Base-by-base conservation (phyloP, 2,113 vertebrate species). In the Erythrocebus patas region DNA sequence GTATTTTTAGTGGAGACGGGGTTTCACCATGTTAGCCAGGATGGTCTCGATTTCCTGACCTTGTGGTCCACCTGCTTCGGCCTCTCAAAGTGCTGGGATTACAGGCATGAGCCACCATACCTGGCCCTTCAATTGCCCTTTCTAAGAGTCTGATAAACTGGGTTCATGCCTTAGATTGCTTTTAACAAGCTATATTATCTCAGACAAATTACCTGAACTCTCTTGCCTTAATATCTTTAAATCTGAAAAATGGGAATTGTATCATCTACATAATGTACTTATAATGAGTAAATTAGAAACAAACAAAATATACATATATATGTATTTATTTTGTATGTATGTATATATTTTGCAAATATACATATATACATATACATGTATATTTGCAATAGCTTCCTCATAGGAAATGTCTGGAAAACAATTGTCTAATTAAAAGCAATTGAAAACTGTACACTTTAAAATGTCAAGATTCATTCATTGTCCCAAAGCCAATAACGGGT, bases 391-490 rank as follows among this genome's bases (percentile, higher is more conserved):
- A 32, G 8, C n/a, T 95, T 95, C 52, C 5, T 80, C 8, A 27
- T 55, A 80, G 6, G 27, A 88, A 80, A 70, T 89, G 5, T 50
- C n/a, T 89, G 27, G 59, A 48, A 92, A 80, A 48, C 17, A 48
- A 2, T 95, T 92, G 16, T 89, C 73, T 70, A 91, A 96, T 85
- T 84, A 93, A 96, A 91, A 16, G 3, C 22, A 95, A n/a, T 86
- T 87, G 59, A 94, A 94, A 92, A 12, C 35, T 75, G 1, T 43
- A 32, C 6, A 10, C 6, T 70, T 1, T 89, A 83, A 90, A 85
- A 68, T 18, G 30, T 83, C 12, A 61, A n/a, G 6, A 1, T 72
- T 75, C 13, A 30, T 83, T 61, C 27, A 59, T 91, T 70, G 32
- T 50, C 30, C 79, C 35, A 73, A 78, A 73, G 40, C 35, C 66